A percentile compares a stretch with the other conserved stretches of the same genome.
Evolutionary conservation across 2,797 vertebrate species (phyloP).

Genomic region (Odontamblyopus lacepedii): DNA sequence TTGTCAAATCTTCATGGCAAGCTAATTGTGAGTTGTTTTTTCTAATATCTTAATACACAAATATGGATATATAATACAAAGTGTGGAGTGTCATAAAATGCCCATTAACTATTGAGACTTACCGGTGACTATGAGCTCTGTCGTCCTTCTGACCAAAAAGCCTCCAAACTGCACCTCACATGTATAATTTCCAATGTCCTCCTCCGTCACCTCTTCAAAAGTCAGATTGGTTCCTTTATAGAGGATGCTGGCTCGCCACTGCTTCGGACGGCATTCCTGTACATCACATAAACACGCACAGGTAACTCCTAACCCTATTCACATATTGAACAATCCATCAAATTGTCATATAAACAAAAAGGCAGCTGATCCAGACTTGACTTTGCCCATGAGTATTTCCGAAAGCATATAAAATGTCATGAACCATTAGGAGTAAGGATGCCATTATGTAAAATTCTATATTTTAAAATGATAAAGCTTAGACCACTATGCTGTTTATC

Average conservation of each 20-base stretch:
- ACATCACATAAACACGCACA: slow-evolving; percentile 23
- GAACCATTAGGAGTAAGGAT: slow-evolving; percentile 21
- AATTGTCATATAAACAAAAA: slow-evolving; percentile 20
- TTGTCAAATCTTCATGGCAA: no score
- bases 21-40: no score
- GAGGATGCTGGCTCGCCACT: slow-evolving; percentile 88
- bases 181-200: slow-evolving; percentile 98
- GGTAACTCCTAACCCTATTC: slow-evolving; percentile 10
- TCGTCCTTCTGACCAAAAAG: slow-evolving; percentile 93
- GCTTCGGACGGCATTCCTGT: slow-evolving; percentile 92
- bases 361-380: slow-evolving; percentile 15
- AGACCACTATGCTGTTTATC: slow-evolving; percentile 59
- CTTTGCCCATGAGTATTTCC: slow-evolving; percentile 22
- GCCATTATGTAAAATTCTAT: slow-evolving; percentile 34
- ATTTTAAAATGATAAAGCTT: slow-evolving; percentile 50
- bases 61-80: background rate
- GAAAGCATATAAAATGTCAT: slow-evolving; percentile 32
- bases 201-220: slow-evolving; percentile 93
- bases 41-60: no score
- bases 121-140: slow-evolving; percentile 94
- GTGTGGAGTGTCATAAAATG: background rate
- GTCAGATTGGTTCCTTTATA: slow-evolving; percentile 89
- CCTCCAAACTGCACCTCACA: slow-evolving; percentile 93
- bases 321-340: slow-evolving; percentile 16
- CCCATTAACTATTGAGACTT: slow-evolving; percentile 33